phyloP scores from a whole-genome alignment of 2,113 vertebrate genomes.

The Pitta sordida region DNA sequence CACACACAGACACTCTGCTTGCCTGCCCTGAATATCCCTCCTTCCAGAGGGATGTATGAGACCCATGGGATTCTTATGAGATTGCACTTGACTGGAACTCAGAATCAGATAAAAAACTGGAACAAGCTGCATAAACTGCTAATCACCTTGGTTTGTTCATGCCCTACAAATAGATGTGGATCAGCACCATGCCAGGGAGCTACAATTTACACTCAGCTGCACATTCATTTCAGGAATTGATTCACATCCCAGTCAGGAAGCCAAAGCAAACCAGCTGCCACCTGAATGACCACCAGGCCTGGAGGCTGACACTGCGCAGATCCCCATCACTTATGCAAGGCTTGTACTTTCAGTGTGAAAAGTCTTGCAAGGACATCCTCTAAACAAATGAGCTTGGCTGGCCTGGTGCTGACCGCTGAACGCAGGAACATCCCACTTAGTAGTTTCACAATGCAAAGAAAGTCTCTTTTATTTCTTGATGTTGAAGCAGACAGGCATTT shows the following conservation, averaged over 20 bases:
- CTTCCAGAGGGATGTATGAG: not conserved
- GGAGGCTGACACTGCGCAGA: not conserved
- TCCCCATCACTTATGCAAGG: not conserved
- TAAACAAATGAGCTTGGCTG: slow-evolving; percentile 8
- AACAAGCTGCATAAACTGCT: not conserved
- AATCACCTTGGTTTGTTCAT: not conserved
- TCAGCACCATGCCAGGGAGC: accelerated
- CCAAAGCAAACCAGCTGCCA: not conserved
- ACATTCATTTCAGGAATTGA: not conserved
- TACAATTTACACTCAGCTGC: not conserved
- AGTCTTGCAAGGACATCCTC: not conserved
- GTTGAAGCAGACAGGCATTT: not conserved
- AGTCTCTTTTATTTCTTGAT: not conserved
- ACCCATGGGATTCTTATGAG: not conserved
- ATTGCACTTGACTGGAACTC: not conserved
- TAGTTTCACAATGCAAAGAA: not conserved
- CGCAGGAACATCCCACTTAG: not conserved
- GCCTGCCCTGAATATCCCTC: not conserved
- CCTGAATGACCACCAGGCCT: not conserved
- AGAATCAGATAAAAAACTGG: not conserved
- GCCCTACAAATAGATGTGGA: not conserved
- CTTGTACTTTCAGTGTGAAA: not conserved
- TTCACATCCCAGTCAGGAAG: not conserved
- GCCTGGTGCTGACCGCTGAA: not conserved
- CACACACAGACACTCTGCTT: not conserved